Evolutionary conservation across 2,113 vertebrate genomes (phyloP).

Genomic region (Dipodomys ordii): DNA sequence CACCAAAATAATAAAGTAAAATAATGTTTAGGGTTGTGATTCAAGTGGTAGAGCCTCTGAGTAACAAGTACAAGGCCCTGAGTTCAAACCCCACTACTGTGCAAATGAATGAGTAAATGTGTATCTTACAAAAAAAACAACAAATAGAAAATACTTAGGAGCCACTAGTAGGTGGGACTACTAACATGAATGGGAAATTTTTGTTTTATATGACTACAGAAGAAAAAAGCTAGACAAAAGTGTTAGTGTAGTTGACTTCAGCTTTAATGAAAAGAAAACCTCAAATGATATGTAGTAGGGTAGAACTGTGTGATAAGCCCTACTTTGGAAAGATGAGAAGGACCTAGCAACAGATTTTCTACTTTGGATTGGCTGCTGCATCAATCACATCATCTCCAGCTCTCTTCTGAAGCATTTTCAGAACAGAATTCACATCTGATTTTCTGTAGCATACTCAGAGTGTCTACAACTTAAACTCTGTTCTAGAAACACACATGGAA

Average conservation of each 20-base stretch:
- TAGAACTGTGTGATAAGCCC: neutral
- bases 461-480: neutral
- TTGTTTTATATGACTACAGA: neutral
- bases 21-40: no score
- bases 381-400: neutral
- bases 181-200: neutral
- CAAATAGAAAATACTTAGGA: neutral
- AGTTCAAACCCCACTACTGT: no score
- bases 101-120: no score
- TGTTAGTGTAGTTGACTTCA: constrained; percentile 32
- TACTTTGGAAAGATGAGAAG: neutral
- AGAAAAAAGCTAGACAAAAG: neutral
- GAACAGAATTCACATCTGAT: neutral
- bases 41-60: no score
- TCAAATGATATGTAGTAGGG: neutral
- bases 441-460: neutral
- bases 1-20: no score
- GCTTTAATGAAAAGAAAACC: neutral
- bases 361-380: neutral
- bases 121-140: no score
- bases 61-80: no score
- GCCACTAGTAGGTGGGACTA: no score
- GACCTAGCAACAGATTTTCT: neutral
- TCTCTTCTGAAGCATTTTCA: neutral
- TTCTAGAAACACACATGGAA: neutral